A percentile compares a stretch with the other conserved stretches of the same genome.
Conservation (phyloP, 2,888 invertebrate genomes). For the Syritta pipiens region DNA sequence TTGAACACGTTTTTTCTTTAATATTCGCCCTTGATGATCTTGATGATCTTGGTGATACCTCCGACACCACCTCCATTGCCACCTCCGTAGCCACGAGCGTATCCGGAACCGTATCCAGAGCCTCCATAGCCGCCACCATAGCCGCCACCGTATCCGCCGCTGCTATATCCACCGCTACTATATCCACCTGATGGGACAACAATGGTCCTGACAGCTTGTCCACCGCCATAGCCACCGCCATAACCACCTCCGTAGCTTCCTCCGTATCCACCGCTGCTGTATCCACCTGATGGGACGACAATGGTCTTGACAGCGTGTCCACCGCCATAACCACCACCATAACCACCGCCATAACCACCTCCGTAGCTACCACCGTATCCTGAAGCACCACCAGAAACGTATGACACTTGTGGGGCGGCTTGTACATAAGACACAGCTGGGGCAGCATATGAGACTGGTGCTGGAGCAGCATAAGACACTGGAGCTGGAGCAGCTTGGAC, state of each 20-base stretch:
- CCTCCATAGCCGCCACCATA: slow-evolving; percentile 10
- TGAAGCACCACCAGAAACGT: slow-evolving; percentile 7
- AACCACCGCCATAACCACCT: neutral
- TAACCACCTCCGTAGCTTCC: neutral
- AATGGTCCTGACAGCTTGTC: neutral
- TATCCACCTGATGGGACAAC: neutral
- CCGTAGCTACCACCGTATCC: slow-evolving; percentile 4
- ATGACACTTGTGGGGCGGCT: slow-evolving; percentile 9
- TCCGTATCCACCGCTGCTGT: neutral
- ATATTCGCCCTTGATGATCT: slow-evolving; percentile 12
- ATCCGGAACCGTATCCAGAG: slow-evolving; percentile 15
- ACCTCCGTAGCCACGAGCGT: slow-evolving; percentile 9
- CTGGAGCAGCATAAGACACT: neutral
- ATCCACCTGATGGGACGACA: neutral
- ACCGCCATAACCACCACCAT: neutral
- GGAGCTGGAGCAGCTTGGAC: slow-evolving; percentile 1
- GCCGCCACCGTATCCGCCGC: slow-evolving; percentile 8
- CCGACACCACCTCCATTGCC: slow-evolving; percentile 1
- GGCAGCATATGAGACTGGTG: slow-evolving; percentile 4
- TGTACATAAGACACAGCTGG: slow-evolving; percentile 11
- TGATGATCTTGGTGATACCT: neutral
- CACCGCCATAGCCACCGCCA: slow-evolving; percentile 5
- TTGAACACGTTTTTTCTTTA: slow-evolving; percentile 15
- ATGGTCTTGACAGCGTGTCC: neutral
- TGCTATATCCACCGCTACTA: neutral